Conservation (phyloP, 2,797 vertebrate species). For the Rhynchotus rufescens region DNA sequence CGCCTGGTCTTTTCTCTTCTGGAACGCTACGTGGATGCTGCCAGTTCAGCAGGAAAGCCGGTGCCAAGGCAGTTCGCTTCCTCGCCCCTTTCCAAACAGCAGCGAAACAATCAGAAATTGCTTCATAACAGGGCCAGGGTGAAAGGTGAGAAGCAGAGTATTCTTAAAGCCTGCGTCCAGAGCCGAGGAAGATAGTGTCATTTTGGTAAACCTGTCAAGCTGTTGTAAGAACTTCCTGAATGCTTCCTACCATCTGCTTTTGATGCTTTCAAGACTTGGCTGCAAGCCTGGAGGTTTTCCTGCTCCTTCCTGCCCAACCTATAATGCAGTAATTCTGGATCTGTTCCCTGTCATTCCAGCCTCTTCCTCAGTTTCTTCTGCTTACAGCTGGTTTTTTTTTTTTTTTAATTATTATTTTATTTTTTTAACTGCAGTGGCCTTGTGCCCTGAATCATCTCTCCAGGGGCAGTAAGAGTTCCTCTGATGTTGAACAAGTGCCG, state of each 20-base stretch:
- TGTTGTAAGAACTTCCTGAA: conserved; percentile 81
- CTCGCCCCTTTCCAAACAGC: background rate
- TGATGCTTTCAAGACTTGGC: conserved; percentile 81
- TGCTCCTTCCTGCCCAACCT: conserved; percentile 79
- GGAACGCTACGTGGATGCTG: background rate
- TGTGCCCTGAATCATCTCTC: conserved; percentile 77
- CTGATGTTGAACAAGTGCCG: conserved; percentile 77
- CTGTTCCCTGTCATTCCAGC: conserved; percentile 76
- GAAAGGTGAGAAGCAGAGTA: conserved; percentile 61
- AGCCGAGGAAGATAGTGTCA: conserved; percentile 66
- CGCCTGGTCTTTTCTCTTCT: background rate
- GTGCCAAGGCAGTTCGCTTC: background rate
- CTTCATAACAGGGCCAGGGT: conserved; percentile 35
- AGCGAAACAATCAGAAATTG: background rate
- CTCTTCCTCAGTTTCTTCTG: conserved; percentile 75
- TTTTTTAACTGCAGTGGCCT: conserved; percentile 62
- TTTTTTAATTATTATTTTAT: background rate
- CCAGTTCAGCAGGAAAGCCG: background rate
- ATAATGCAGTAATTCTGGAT: conserved; percentile 75
- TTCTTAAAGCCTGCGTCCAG: conserved; percentile 74
- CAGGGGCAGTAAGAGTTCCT: conserved; percentile 79
- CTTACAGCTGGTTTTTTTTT: conserved; percentile 54
- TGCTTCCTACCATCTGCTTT: conserved; percentile 84
- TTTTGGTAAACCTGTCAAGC: conserved; percentile 76
- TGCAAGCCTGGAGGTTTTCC: conserved; percentile 81